phyloP scores from a whole-genome alignment of 2,113 vertebrate genomes.

The Probosciger aterrimus region DNA sequence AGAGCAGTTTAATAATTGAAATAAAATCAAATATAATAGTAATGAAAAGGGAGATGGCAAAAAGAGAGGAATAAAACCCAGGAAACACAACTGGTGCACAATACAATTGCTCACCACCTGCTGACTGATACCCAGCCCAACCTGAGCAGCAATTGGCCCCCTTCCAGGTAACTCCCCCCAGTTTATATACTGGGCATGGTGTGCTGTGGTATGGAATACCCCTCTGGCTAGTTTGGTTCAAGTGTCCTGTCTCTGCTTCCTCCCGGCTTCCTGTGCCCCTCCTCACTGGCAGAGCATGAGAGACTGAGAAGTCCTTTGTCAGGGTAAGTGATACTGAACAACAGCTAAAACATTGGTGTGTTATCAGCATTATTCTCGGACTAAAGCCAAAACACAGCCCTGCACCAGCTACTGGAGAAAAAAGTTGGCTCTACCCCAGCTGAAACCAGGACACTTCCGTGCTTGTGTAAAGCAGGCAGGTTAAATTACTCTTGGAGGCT shows the following conservation, averaged over 20 bases:
- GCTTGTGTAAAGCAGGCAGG: not conserved
- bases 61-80: not conserved
- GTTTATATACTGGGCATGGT: not conserved
- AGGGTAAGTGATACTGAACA: not conserved
- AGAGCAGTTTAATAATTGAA: not conserved
- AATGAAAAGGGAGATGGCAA: not conserved
- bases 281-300: not conserved
- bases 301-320: not conserved
- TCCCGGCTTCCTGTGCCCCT: not conserved
- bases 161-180: not conserved
- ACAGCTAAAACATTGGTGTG: not conserved
- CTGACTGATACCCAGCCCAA: not conserved
- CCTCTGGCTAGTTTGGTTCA: not conserved
- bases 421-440: not conserved
- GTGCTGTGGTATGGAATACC: not conserved
- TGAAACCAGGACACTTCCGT: not conserved
- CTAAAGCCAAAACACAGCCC: not conserved
- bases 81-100: not conserved
- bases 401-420: not conserved
- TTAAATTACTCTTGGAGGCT: not conserved
- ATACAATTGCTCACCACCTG: not conserved
- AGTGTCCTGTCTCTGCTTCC: not conserved
- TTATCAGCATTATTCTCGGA: not conserved
- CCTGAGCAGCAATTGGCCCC: not conserved
- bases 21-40: not conserved